Evolutionary conservation across 2,113 vertebrate species (phyloP), one percentile per base, ranked within the genome.

Genomic region (Lichenostomus cassidix): DNA sequence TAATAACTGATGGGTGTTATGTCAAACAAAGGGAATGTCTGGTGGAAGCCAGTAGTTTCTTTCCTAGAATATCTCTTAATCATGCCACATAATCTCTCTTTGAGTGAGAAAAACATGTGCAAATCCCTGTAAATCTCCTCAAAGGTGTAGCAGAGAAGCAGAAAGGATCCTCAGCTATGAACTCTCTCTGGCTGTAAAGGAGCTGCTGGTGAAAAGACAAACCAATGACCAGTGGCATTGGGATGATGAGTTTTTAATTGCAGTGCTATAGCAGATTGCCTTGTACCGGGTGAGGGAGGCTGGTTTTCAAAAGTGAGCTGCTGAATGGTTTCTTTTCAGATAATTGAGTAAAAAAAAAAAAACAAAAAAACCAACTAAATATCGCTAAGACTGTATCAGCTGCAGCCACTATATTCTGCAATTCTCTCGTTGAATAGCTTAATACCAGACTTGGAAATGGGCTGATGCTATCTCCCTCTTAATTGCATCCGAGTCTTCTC

Each of bases 81-180:
- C 83, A 63, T 47, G 31, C 49, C 76, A 87, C 47, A 28, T 91
- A 86, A 96, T 94, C 92, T 95, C 58, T 91, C 64, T 87, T 68
- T 81, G 90, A 90, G 83, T 0, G 3, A 92, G 85, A 92, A 94
- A 94, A 95, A 87, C 60, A 46, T 0, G 8, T 80, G 76, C 87
- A 94, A 94, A 94, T 96, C 93, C 90, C 58, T 84, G 56, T 73
- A 90, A 87, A 94, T 94, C 90, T 94, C 58, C 92, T 92, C 71
- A 71, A 49, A 92, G 81, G 44, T 82, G 71, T n/a, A 62, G 78
- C 22, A 23, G 53, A 83, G 53, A 37, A 90, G 76, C 67, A 91
- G 83, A 56, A 55, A 65, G 53, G 67, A 42, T 75, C 56, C 81
- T 59, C 35, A 75, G 89, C 49, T 0, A 0, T 65, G 27, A 25